Evolutionary conservation across 2,888 invertebrate species (phyloP), one percentile per base, ranked within the genome.

Genomic region (Heteromyza rotundicornis): DNA sequence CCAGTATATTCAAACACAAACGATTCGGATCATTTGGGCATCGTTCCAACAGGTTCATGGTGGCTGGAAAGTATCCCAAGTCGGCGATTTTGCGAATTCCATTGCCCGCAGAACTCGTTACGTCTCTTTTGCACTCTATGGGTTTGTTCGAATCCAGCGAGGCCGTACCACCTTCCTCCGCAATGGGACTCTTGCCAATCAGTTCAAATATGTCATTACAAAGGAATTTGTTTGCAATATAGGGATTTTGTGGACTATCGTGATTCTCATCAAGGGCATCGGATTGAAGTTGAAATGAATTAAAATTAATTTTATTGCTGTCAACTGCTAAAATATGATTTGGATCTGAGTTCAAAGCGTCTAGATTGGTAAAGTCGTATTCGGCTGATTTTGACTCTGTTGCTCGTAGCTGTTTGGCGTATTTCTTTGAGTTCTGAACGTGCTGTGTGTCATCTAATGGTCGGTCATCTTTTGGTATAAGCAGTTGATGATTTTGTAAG

Each of bases 1-100:
- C 70, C 19, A 77, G 60, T 52, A 81, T 66, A 66, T 80, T 80
- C 7, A 81, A 67, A 60, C 79, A 79, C 19, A 79, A 62, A 12
- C 64, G 60, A 12, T 68, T 69, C 8, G 64, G 59, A 51, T 73
- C 69, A 49, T 72, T 64, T 19, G 72, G 71, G 57, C 78, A 78
- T 47, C 70, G 62, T 17, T 73, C 66, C 20, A 81, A 36, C 10
- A 71, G 32, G 40, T 72, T 73, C 60, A 72, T 70, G 3, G 68
- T 54, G 16, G 58, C 57, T 24, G 75, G 71, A 60, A 71, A 70
- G 36, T 66, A 59, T 1, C 69, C 73, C 35, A 73, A 61, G 27
- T 70, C 70, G 2, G 64, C 64, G 16, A 73, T 63, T 12, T 66
- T 70, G 12, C 66, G 60, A 53, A 74, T 60, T 10, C 40, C 36